phyloP scores from a whole-genome alignment of 2,113 vertebrate genomes.

The Indicator indicator region DNA sequence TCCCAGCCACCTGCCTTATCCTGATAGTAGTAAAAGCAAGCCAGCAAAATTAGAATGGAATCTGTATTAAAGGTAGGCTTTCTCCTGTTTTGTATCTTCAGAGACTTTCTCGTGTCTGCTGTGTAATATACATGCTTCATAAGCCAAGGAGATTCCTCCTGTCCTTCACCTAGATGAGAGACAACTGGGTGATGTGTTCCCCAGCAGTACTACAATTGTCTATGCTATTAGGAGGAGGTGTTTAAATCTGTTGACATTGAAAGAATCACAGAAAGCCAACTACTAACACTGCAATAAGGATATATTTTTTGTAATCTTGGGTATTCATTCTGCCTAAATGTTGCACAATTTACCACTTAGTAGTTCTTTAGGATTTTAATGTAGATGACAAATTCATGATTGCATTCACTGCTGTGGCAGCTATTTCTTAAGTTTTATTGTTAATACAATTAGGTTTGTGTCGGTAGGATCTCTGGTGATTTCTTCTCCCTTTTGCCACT shows the following conservation, averaged over 20 bases:
- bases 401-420: neutral
- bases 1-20: neutral
- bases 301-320: conserved; percentile 8
- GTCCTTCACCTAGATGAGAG: neutral
- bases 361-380: conserved; percentile 36
- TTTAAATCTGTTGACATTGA: conserved; percentile 38
- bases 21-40: neutral
- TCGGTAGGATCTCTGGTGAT: neutral
- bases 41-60: neutral
- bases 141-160: neutral
- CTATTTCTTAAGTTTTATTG: neutral
- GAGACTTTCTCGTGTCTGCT: neutral
- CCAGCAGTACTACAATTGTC: neutral
- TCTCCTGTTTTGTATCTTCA: neutral
- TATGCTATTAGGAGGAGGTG: neutral
- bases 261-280: conserved; percentile 11
- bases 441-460: neutral
- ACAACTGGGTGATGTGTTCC: neutral
- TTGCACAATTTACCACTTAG: conserved; percentile 20
- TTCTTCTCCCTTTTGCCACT: neutral
- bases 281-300: neutral
- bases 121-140: neutral
- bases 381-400: neutral
- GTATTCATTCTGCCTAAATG: conserved; percentile 56
- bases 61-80: neutral